Evolutionary conservation across 1,140 invertebrate genomes (phyloP).

Genomic region (Nomia melanderi): DNA sequence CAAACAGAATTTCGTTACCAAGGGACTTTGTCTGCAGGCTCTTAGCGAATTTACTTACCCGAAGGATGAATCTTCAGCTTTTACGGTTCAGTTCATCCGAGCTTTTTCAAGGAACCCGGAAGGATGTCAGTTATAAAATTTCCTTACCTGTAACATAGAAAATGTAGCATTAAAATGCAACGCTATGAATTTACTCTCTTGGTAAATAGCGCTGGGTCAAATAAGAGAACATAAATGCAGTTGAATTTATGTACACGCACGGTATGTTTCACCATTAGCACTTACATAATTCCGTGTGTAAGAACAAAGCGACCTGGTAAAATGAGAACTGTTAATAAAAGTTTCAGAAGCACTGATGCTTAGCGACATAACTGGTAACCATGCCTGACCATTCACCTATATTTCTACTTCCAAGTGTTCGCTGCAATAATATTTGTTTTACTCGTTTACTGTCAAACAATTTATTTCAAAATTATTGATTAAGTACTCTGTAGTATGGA

Average conservation of each 20-base stretch:
- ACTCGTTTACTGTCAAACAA: too few relatives aligned
- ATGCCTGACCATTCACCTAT: too few relatives aligned
- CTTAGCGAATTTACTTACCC: conserved; percentile 1
- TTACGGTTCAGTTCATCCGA: background rate
- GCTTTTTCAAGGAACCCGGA: background rate
- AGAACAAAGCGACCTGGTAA: too few relatives aligned
- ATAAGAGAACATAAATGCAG: background rate
- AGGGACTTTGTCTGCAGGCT: background rate
- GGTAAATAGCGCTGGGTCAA: background rate
- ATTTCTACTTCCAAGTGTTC: too few relatives aligned
- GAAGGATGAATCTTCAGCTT: conserved; percentile 6
- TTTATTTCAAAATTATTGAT: too few relatives aligned
- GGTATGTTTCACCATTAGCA: background rate
- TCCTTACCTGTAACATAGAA: background rate
- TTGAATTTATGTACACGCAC: background rate
- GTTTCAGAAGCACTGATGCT: too few relatives aligned
- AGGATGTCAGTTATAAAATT: background rate
- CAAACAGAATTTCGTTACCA: background rate
- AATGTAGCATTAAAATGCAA: background rate
- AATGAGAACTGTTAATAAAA: too few relatives aligned
- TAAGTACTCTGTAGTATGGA: too few relatives aligned
- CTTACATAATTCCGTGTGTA: too few relatives aligned
- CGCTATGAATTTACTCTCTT: background rate
- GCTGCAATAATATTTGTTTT: too few relatives aligned
- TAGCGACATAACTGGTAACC: too few relatives aligned